phyloP scores from a whole-genome alignment of 2,797 vertebrate genomes.

The Babyrousa celebensis region DNA sequence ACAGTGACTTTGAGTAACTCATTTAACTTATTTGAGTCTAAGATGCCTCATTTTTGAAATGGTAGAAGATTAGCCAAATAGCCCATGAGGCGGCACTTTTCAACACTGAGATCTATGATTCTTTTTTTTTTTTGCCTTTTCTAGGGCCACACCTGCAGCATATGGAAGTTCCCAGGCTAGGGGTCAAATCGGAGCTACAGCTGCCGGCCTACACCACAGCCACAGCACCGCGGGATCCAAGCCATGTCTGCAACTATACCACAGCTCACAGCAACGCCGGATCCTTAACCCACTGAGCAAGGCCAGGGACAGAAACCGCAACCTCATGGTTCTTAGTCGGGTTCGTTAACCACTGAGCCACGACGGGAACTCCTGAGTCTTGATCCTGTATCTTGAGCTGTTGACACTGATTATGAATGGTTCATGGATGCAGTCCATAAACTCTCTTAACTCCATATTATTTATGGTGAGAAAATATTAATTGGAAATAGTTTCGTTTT shows the following conservation, averaged over 20 bases:
- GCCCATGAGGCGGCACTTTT: background rate
- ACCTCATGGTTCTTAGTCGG: no score
- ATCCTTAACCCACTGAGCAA: no score
- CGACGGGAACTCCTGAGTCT: background rate
- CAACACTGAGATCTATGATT: constrained; percentile 70
- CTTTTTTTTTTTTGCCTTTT: no score
- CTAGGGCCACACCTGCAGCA: no score
- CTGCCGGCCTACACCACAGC: no score
- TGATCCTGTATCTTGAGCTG: constrained; percentile 58
- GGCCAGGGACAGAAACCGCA: no score
- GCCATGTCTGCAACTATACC: no score
- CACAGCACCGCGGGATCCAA: no score
- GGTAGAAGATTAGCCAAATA: constrained; percentile 46
- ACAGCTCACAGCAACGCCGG: no score
- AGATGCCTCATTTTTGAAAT: constrained; percentile 62
- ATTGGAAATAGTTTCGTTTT: constrained; percentile 75
- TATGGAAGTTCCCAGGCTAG: no score
- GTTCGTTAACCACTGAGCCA: no score
- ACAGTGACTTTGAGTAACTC: constrained; percentile 48
- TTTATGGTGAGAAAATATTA: constrained; percentile 74
- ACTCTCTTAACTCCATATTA: constrained; percentile 65
- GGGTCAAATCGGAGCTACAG: no score
- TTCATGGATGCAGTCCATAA: constrained; percentile 69
- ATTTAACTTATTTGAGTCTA: constrained; percentile 54
- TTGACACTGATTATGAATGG: constrained; percentile 78